A percentile compares a stretch with the other conserved stretches of the same genome.
Evolutionary conservation across 1,140 invertebrate species (phyloP).

Genomic region (Solenopsis invicta): DNA sequence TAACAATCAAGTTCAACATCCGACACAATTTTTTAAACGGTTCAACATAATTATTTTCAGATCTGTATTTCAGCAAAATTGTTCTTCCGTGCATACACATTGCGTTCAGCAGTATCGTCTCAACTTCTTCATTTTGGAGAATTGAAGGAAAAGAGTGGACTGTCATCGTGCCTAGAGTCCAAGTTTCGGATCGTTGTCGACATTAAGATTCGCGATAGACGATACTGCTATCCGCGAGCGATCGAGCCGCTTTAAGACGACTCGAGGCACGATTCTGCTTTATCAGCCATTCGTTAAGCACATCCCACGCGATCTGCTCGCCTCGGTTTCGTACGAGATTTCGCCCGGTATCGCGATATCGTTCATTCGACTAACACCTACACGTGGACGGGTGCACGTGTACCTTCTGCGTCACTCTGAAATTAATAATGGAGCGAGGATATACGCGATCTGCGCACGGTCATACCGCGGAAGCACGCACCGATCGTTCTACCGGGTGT

Average conservation of each 20-base stretch:
- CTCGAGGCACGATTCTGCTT: background rate
- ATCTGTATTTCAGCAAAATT: no score
- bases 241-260: background rate
- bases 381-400: slow-evolving; percentile 67
- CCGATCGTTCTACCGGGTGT: slow-evolving; percentile 73
- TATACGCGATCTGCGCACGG: slow-evolving; percentile 79
- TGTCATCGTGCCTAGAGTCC: background rate
- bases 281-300: slow-evolving; percentile 15
- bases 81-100: background rate
- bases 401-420: slow-evolving; percentile 65
- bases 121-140: background rate
- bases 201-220: background rate
- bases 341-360: background rate
- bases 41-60: no score
- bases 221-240: background rate
- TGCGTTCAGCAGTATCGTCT: background rate
- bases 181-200: background rate
- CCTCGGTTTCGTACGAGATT: slow-evolving; percentile 42
- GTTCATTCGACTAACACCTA: slow-evolving; percentile 56
- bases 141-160: background rate
- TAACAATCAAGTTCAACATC: no score
- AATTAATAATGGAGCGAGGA: slow-evolving; percentile 81
- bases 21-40: no score
- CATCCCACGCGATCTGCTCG: background rate
- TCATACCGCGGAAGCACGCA: slow-evolving; percentile 74